Conservation (phyloP, 2,113 vertebrate genomes). For the Rhea pennata region DNA sequence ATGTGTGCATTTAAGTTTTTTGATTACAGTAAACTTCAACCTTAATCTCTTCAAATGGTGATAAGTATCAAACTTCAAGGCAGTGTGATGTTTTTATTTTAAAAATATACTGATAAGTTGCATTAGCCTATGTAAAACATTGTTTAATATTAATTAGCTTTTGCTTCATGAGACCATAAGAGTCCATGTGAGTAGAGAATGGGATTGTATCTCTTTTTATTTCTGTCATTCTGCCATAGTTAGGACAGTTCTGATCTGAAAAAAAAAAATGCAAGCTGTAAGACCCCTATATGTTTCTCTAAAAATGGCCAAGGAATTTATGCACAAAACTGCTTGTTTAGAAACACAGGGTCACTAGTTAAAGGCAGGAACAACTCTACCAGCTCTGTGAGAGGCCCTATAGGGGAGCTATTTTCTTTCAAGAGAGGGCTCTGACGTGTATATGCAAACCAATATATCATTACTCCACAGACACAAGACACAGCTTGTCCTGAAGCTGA, state of each 20-base stretch:
- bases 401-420: not conserved
- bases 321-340: not conserved
- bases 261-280: not conserved
- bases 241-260: conserved; percentile 75
- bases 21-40: not conserved
- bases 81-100: not conserved
- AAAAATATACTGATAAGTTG: not conserved
- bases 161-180: conserved; percentile 75
- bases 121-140: not conserved
- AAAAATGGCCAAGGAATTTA: not conserved
- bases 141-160: conserved; percentile 17
- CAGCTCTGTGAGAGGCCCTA: not conserved
- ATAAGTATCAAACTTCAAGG: not conserved
- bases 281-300: not conserved
- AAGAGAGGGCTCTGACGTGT: not conserved
- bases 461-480: not conserved
- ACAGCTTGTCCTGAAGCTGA: conserved; percentile 31
- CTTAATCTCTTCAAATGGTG: not conserved
- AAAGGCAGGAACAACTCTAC: not conserved
- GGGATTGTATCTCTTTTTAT: conserved; percentile 62
- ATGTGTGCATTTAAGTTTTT: not conserved
- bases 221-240: conserved; percentile 61
- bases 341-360: not conserved
- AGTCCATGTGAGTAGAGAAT: conserved; percentile 69
- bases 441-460: not conserved